Evolutionary conservation across 2,113 vertebrate genomes (phyloP).

Genomic region (Notechis scutatus): DNA sequence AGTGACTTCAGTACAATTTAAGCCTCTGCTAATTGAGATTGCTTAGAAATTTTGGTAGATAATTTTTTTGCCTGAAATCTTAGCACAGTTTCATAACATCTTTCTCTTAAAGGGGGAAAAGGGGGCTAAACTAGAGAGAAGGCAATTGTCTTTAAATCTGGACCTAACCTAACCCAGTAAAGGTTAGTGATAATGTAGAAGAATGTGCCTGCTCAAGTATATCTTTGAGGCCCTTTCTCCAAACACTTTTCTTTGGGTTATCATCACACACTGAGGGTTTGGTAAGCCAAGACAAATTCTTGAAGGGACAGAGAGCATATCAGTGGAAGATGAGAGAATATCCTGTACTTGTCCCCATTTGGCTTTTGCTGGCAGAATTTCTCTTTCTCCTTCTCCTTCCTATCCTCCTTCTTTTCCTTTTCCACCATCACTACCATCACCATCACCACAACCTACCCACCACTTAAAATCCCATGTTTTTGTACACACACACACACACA

Average conservation of each 20-base stretch:
- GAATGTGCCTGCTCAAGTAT: neutral
- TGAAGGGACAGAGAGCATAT: neutral
- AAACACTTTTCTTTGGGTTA: neutral
- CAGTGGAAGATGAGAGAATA: neutral
- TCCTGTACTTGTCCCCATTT: neutral
- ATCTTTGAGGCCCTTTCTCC: neutral
- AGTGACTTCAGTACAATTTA: slow-evolving; percentile 57
- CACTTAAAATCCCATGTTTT: neutral
- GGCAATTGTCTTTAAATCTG: neutral
- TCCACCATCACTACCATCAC: neutral
- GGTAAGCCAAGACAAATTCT: neutral
- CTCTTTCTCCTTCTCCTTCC: neutral
- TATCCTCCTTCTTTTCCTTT: neutral
- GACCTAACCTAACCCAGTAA: neutral
- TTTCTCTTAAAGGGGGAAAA: slow-evolving; percentile 58
- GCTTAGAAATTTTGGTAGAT: slow-evolving; percentile 55
- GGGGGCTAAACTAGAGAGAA: neutral
- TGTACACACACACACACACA: neutral
- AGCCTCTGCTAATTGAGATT: slow-evolving; percentile 65
- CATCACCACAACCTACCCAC: neutral
- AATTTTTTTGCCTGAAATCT: slow-evolving; percentile 52
- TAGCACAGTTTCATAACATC: slow-evolving; percentile 55
- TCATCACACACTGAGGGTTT: neutral
- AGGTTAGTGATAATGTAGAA: slow-evolving; percentile 6
- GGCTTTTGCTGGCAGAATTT: neutral